Evolutionary conservation across 30 jellyfish, hydroid and myxozoan genomes (phyloP).

Genomic region (Morbakka virulenta): DNA sequence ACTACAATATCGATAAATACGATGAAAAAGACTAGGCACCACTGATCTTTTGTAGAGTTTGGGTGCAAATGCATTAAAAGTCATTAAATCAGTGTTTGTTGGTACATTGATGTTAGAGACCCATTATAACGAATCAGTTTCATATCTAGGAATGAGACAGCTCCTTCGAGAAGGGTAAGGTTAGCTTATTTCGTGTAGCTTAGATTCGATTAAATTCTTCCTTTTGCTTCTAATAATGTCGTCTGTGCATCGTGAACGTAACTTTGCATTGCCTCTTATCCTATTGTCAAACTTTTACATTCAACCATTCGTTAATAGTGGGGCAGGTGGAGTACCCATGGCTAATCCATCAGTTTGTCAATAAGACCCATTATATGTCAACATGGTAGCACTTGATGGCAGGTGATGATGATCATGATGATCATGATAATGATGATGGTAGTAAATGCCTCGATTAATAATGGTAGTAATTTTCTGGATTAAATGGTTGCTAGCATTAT

Average conservation of each 20-base stretch:
- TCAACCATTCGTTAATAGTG: conserved; percentile 41
- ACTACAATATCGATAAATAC: too few species aligned
- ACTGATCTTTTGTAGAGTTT: too few species aligned
- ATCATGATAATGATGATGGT: too few species aligned
- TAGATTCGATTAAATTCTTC: too few species aligned
- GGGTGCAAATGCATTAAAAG: too few species aligned
- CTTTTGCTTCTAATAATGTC: neutral
- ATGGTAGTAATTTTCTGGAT: conserved; percentile 2
- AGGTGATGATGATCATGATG: too few species aligned
- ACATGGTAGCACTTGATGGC: conserved; percentile 17
- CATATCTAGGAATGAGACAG: conserved; percentile 36
- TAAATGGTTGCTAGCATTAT: too few species aligned
- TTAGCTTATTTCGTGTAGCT: conserved; percentile 24
- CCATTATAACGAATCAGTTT: neutral
- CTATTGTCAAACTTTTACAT: conserved; percentile 11
- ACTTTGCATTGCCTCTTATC: conserved; percentile 17
- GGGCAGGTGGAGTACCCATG: conserved; percentile 56
- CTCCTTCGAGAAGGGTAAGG: conserved; percentile 7
- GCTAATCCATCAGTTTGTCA: too few species aligned
- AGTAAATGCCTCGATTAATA: conserved; percentile 4
- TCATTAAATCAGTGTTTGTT: conserved; percentile 27
- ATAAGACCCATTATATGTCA: conserved; percentile 24
- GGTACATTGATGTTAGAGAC: conserved; percentile 17
- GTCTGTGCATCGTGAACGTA: neutral
- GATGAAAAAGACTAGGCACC: too few species aligned